These are phyloP conservation scores for Pholis gunnellus DNA, from an alignment of 2,113 vertebrate genomes.

Conservation along the genomic window DNA sequence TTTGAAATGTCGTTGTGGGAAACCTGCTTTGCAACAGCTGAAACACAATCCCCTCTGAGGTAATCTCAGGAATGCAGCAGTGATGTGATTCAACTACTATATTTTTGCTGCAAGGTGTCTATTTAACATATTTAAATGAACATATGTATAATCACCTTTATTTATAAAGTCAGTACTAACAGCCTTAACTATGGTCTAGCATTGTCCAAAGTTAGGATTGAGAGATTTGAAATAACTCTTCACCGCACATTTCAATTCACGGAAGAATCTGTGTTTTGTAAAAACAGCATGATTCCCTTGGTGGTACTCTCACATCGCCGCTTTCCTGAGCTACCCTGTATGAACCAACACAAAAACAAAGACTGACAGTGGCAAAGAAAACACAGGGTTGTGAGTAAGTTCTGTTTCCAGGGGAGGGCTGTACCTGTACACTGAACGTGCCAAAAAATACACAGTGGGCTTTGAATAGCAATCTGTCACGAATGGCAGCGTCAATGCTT, in stretches of 20 bases:
- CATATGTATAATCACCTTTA: not conserved
- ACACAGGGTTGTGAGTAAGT: slow-evolving; percentile 50
- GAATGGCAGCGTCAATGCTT: slow-evolving; percentile 29
- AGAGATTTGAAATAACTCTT: slow-evolving; percentile 51
- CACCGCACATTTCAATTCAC: slow-evolving; percentile 58
- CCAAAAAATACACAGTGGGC: slow-evolving; percentile 64
- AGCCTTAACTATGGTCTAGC: not conserved
- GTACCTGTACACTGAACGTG: slow-evolving; percentile 53
- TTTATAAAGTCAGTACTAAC: not conserved
- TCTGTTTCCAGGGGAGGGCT: slow-evolving; percentile 71
- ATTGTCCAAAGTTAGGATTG: not conserved
- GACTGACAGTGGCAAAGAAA: slow-evolving; percentile 56
- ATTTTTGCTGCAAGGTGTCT: slow-evolving; percentile 15
- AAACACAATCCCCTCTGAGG: slow-evolving; percentile 62
- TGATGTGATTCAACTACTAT: slow-evolving; percentile 42
- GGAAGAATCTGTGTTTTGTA: slow-evolving; percentile 67
- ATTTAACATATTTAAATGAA: slow-evolving; percentile 5
- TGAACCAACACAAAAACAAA: slow-evolving; percentile 59
- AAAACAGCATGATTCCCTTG: slow-evolving; percentile 60
- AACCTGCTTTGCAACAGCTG: slow-evolving; percentile 64
- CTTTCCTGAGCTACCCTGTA: slow-evolving; percentile 51
- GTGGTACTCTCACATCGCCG: slow-evolving; percentile 32
- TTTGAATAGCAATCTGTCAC: slow-evolving; percentile 59
- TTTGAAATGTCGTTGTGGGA: slow-evolving; percentile 68
- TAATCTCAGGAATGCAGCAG: slow-evolving; percentile 44